These are phyloP conservation scores for Phoebastria nigripes DNA, from an alignment of 2,797 vertebrate genomes.

Conservation along the genomic window DNA sequence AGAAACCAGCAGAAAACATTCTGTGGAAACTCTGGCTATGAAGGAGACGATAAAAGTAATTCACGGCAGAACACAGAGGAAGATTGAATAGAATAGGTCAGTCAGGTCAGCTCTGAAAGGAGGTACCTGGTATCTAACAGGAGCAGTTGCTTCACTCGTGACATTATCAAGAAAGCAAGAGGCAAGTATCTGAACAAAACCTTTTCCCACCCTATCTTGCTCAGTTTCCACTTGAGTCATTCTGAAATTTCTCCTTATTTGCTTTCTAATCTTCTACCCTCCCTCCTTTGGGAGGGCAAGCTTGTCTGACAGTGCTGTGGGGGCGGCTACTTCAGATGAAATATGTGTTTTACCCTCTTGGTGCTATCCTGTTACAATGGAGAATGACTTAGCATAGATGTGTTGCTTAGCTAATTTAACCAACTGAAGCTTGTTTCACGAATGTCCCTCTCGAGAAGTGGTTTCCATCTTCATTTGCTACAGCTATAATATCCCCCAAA, in stretches of 20 bases:
- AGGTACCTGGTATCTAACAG: not conserved
- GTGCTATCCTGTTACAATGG: conserved; percentile 17
- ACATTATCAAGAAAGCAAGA: not conserved
- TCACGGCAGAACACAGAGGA: not conserved
- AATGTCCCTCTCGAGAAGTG: not conserved
- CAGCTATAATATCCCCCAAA: not conserved
- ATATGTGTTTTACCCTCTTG: not conserved
- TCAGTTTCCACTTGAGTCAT: not conserved
- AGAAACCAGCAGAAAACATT: not conserved
- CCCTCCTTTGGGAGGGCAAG: not conserved
- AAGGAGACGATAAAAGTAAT: not conserved
- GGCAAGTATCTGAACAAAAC: not conserved
- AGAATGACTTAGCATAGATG: not conserved
- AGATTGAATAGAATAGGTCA: not conserved
- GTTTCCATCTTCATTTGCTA: conserved; percentile 7
- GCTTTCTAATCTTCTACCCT: not conserved
- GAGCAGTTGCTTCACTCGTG: not conserved
- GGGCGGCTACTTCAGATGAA: not conserved
- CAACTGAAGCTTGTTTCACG: not conserved
- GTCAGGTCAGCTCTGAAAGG: not conserved
- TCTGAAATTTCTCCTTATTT: not conserved
- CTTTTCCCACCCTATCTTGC: not conserved
- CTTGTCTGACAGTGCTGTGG: conserved; percentile 1
- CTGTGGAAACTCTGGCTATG: not conserved
- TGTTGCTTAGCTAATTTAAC: not conserved